phyloP scores from a whole-genome alignment of 2,888 invertebrate species.

The Ectemnius continuus region DNA sequence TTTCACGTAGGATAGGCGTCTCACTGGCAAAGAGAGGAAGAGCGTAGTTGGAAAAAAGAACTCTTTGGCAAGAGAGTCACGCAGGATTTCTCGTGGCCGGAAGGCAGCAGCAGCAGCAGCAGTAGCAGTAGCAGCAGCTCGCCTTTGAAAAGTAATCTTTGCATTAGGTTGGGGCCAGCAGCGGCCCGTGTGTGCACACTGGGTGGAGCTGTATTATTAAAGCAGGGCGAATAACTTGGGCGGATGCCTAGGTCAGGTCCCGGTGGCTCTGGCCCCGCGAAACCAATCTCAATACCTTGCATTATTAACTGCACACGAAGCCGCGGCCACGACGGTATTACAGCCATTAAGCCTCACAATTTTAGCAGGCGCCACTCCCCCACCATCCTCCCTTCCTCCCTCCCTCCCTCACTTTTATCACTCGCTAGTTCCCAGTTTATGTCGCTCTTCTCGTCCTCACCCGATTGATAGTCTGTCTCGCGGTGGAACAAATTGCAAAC shows the following conservation, averaged over 20 bases:
- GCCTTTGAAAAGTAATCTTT: slow-evolving; percentile 43
- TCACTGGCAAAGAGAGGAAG: slow-evolving; percentile 7
- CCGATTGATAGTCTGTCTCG: too few relatives aligned
- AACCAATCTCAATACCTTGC: slow-evolving; percentile 74
- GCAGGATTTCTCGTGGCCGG: background rate
- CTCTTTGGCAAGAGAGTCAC: too few relatives aligned
- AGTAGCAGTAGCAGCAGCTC: too few relatives aligned
- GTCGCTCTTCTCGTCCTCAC: too few relatives aligned
- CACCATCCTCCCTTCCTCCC: too few relatives aligned
- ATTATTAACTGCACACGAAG: slow-evolving; percentile 72
- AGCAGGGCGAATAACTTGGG: slow-evolving; percentile 63
- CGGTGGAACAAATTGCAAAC: too few relatives aligned
- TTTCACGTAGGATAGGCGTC: background rate
- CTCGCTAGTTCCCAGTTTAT: too few relatives aligned
- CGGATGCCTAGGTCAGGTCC: slow-evolving; percentile 70
- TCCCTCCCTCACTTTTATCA: too few relatives aligned
- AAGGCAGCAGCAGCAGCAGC: background rate
- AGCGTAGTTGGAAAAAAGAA: slow-evolving; percentile 6
- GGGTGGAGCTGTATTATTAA: slow-evolving; percentile 62
- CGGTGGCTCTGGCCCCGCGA: slow-evolving; percentile 62
- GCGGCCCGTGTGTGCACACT: slow-evolving; percentile 39
- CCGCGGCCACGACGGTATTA: slow-evolving; percentile 66
- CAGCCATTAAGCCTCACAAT: slow-evolving; percentile 67
- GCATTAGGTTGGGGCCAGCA: slow-evolving; percentile 26
- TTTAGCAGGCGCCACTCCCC: slow-evolving; percentile 45